A percentile compares a stretch with the other conserved stretches of the same genome.
These are phyloP conservation scores for Tenualosa thibaudeaui DNA, from an alignment of 2,797 vertebrate genomes.

Conservation along the genomic window DNA sequence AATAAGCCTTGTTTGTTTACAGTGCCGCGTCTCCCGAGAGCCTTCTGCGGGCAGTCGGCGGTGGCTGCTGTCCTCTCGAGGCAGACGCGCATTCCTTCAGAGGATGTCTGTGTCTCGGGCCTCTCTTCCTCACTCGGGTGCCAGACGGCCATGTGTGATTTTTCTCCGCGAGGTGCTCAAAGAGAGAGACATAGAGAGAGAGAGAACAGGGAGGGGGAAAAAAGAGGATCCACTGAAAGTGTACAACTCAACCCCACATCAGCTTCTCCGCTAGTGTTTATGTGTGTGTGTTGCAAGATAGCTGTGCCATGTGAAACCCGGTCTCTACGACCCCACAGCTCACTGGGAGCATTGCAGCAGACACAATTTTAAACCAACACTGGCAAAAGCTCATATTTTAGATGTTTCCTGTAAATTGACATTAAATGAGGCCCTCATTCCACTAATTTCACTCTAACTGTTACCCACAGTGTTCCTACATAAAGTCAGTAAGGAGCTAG, in stretches of 20 bases:
- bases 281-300: constrained; percentile 1
- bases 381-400: background rate
- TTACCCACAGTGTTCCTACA: background rate
- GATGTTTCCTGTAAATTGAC: background rate
- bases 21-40: background rate
- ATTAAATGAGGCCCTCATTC: background rate
- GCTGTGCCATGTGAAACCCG: background rate
- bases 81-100: constrained; percentile 41
- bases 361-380: background rate
- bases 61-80: constrained; percentile 44
- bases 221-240: background rate
- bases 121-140: constrained; percentile 16
- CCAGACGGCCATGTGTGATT: constrained; percentile 11
- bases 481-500: background rate
- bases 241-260: background rate
- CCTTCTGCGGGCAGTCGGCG: constrained; percentile 20
- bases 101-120: constrained; percentile 19
- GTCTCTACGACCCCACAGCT: background rate
- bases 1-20: constrained; percentile 26
- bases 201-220: background rate
- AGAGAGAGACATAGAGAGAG: constrained; percentile 14
- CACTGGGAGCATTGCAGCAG: background rate
- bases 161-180: constrained; percentile 33
- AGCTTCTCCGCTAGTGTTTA: background rate
- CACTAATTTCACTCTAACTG: background rate